phyloP scores from a whole-genome alignment of 1,140 invertebrate species.

The Scaptomyza hsui region DNA sequence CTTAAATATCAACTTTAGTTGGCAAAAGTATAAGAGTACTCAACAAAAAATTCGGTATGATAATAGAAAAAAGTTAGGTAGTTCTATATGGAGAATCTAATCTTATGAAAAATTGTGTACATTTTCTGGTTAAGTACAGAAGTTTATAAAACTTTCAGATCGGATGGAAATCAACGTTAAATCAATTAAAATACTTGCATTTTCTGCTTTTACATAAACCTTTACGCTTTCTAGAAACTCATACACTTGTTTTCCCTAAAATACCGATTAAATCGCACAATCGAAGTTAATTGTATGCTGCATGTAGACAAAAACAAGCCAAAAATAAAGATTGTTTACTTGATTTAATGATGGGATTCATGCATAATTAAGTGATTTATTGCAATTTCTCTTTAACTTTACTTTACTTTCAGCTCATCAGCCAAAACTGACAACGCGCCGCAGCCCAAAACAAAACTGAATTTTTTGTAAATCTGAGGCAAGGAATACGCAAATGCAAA shows the following conservation, averaged over 20 bases:
- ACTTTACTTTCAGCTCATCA: constrained; percentile 45
- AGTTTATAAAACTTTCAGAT: too few species aligned
- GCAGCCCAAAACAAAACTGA: constrained; percentile 4
- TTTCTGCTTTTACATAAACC: too few species aligned
- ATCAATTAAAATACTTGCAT: too few species aligned
- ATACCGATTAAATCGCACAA: neutral
- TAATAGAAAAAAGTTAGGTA: too few species aligned
- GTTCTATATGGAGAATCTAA: too few species aligned
- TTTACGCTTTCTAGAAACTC: neutral
- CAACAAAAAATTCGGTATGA: too few species aligned
- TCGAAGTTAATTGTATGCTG: constrained; percentile 13
- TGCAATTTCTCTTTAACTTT: constrained; percentile 38
- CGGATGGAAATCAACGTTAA: too few species aligned
- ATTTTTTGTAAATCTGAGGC: constrained; percentile 43
- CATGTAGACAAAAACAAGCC: neutral
- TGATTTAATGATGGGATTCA: constrained; percentile 30
- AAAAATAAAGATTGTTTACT: constrained; percentile 15
- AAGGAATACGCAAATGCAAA: constrained; percentile 71
- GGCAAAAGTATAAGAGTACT: too few species aligned
- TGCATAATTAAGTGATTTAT: constrained; percentile 38
- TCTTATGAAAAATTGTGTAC: too few species aligned
- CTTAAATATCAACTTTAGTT: too few species aligned
- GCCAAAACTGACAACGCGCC: constrained; percentile 39
- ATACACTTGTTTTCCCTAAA: neutral
- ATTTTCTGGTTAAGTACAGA: too few species aligned